Conservation (phyloP, 2,113 vertebrate species). For the Guaruba guarouba region DNA sequence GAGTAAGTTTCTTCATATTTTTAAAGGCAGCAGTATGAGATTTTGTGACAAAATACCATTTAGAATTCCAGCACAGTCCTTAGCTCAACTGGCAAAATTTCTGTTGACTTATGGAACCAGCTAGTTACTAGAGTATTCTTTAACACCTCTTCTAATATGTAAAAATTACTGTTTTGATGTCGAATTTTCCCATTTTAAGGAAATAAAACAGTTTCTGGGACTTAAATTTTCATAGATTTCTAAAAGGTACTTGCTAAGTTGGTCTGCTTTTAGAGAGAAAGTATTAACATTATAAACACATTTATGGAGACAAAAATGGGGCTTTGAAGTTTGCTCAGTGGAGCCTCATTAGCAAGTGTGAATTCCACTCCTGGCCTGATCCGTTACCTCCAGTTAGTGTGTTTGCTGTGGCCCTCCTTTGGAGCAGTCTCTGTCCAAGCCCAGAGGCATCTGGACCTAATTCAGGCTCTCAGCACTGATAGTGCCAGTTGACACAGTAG, state of each 20-base stretch:
- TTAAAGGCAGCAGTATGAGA: neutral
- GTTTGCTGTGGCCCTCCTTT: neutral
- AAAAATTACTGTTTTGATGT: neutral
- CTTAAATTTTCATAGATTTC: neutral
- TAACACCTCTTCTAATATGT: neutral
- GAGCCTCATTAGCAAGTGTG: neutral
- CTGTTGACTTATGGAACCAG: neutral
- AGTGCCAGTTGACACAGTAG: neutral
- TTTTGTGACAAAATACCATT: neutral
- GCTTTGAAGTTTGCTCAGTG: neutral
- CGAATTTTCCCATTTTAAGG: neutral
- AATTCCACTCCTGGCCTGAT: neutral
- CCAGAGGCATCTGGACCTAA: neutral
- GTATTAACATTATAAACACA: neutral
- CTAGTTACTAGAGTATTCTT: neutral
- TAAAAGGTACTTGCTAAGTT: neutral
- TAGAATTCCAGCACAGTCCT: neutral
- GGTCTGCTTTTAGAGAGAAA: neutral
- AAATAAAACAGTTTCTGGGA: neutral
- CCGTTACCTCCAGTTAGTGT: neutral
- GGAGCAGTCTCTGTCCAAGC: neutral
- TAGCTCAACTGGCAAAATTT: neutral
- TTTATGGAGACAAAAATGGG: neutral
- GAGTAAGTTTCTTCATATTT: neutral
- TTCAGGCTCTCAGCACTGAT: neutral